phyloP scores from a whole-genome alignment of 2,888 invertebrate species.

The Drosophila heteroneura region DNA sequence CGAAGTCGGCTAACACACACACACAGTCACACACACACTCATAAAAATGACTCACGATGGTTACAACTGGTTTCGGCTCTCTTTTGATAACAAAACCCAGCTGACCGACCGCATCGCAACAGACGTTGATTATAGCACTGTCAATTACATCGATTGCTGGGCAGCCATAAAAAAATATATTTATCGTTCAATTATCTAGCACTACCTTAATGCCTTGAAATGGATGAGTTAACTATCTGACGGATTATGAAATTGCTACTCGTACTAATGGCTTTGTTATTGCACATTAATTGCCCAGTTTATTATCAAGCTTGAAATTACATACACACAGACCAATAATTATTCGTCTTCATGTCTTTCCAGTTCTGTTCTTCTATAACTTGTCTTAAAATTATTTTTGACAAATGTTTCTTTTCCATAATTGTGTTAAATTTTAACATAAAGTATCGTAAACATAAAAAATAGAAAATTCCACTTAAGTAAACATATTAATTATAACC shows the following conservation, averaged over 20 bases:
- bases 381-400: neutral
- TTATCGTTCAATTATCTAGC: slow-evolving; percentile 26
- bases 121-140: slow-evolving; percentile 12
- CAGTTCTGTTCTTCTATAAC: neutral
- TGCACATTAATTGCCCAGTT: neutral
- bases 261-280: slow-evolving; percentile 4
- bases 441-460: too few species aligned
- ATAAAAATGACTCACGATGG: slow-evolving; percentile 14
- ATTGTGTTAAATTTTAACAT: neutral
- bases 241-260: slow-evolving; percentile 10
- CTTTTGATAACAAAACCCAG: slow-evolving; percentile 44
- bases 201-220: slow-evolving; percentile 12
- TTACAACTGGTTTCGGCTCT: slow-evolving; percentile 48
- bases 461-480: neutral
- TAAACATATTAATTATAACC: neutral
- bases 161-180: neutral
- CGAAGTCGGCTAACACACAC: slow-evolving; percentile 33
- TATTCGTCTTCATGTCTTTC: neutral
- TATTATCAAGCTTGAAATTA: neutral
- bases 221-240: slow-evolving; percentile 24
- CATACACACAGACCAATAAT: neutral
- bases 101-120: slow-evolving; percentile 11
- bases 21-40: slow-evolving; percentile 27
- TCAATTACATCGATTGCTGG: slow-evolving; percentile 14
- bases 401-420: neutral